Conservation (phyloP, 2,797 vertebrate genomes). For the Anguilla obscura region DNA sequence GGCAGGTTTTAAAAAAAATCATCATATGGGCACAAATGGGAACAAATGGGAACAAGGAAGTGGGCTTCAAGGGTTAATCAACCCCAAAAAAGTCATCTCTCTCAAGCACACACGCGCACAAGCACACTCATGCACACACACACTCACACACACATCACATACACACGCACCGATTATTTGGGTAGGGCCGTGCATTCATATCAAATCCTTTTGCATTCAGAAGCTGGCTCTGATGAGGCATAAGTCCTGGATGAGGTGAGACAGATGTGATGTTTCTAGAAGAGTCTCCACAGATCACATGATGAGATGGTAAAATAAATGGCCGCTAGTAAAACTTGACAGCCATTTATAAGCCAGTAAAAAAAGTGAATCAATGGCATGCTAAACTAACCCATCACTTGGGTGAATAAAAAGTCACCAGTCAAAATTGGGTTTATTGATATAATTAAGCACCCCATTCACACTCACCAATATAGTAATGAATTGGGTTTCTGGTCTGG, state of each 20-base stretch:
- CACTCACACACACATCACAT: conserved; percentile 6
- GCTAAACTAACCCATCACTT: neutral
- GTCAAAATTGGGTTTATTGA: neutral
- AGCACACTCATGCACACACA: neutral
- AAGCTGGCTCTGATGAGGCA: neutral
- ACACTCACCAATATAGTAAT: neutral
- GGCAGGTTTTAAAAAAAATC: neutral
- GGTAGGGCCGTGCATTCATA: neutral
- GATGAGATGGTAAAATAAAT: neutral
- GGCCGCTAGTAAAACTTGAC: neutral
- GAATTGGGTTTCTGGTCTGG: neutral
- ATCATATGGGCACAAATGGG: neutral
- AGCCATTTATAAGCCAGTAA: too few species aligned
- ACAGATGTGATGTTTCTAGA: neutral
- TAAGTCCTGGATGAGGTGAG: neutral
- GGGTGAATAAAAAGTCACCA: neutral
- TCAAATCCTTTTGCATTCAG: neutral
- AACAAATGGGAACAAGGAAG: conserved; percentile 14
- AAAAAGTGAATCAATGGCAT: neutral
- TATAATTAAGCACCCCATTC: neutral
- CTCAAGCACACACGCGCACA: neutral
- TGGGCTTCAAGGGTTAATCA: conserved; percentile 10
- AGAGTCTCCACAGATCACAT: neutral
- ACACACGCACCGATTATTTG: neutral
- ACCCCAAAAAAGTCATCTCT: neutral